Conservation (phyloP, 1,140 invertebrate genomes). For the Lasaia peninsularis region DNA sequence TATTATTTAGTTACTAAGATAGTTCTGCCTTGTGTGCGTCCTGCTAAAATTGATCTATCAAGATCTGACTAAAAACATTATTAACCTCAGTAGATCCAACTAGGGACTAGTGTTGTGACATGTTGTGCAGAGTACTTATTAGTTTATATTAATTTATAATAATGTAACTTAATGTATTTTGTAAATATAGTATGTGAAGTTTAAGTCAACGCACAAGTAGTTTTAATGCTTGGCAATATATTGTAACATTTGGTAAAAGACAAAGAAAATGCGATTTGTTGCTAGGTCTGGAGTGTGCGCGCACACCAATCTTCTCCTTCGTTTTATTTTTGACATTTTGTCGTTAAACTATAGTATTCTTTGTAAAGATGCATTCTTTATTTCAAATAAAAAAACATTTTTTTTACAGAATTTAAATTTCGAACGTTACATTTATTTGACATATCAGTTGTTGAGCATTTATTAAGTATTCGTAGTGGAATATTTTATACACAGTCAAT, state of each 20-base stretch:
- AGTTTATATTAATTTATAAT: conserved; percentile 75
- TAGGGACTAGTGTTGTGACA: conserved; percentile 58
- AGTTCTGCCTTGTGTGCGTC: conserved; percentile 7
- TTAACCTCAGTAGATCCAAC: conserved; percentile 58
- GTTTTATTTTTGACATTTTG: conserved; percentile 63
- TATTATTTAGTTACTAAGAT: background rate
- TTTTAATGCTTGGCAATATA: background rate
- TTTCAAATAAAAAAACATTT: background rate
- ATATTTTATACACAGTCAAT: too few species aligned
- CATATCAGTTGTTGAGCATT: too few species aligned
- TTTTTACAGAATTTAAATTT: too few species aligned
- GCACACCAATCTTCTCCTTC: conserved; percentile 35
- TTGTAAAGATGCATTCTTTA: background rate
- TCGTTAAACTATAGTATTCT: conserved; percentile 47
- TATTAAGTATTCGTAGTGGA: too few species aligned
- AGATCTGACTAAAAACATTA: conserved; percentile 32
- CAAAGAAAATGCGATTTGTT: conserved; percentile 35
- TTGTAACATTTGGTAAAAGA: background rate
- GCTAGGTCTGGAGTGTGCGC: conserved; percentile 7
- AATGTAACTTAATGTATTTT: conserved; percentile 54
- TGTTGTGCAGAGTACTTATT: conserved; percentile 76
- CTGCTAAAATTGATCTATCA: conserved; percentile 14
- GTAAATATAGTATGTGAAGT: conserved; percentile 61
- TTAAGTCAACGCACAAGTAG: conserved; percentile 35
- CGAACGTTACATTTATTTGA: too few species aligned